Evolutionary conservation across 2,113 vertebrate species (phyloP), one percentile per base, ranked within the genome.

Genomic region (Cyprinus carpio): DNA sequence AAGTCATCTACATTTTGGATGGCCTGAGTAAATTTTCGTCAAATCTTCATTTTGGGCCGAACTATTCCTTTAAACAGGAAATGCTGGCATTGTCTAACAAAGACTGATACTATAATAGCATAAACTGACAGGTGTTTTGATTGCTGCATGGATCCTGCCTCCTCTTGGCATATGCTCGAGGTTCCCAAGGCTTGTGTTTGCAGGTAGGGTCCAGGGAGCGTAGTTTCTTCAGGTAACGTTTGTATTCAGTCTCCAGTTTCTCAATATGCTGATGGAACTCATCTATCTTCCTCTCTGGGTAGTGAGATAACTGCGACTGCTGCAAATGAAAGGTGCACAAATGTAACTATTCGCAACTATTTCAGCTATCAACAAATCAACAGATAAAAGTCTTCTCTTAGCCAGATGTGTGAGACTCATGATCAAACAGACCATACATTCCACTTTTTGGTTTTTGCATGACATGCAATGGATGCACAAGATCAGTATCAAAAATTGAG

Each of bases 221-320:
- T 9, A 96, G 90, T 82, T 95, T 96, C 75, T 87, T 60, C 1
- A 95, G 67, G 76, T 94, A 94, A 5, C 91, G 77, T 84, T 95
- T 94, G 83, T 95, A 95, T 43, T 96, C 94, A 25, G 87, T 92
- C 81, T 94, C 91, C n/a, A 96, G 90, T 10, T 86, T 88, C 49
- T 95, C 92, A 1, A 96, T 93, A 72, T 88, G 91, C 27, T 90
- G 88, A 80, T 93, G 93, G 43, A 96, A 95, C 89, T 95, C 94
- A 0, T 91, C 88, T 11, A 96, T 96, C 87, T 96, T 96, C 86
- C 95, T 93, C 89, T 96, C 95, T 0, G 95, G 95, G 77, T 96
- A 95, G 85, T 96, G 95, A 46, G 92, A 85, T 46, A 96, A 90
- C 90, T 96, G 95, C 5, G 94, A 95, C 85, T 96, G 95, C 95